These are phyloP conservation scores for Arge pagana DNA, from an alignment of 2,888 invertebrate genomes.

Conservation along the genomic window DNA sequence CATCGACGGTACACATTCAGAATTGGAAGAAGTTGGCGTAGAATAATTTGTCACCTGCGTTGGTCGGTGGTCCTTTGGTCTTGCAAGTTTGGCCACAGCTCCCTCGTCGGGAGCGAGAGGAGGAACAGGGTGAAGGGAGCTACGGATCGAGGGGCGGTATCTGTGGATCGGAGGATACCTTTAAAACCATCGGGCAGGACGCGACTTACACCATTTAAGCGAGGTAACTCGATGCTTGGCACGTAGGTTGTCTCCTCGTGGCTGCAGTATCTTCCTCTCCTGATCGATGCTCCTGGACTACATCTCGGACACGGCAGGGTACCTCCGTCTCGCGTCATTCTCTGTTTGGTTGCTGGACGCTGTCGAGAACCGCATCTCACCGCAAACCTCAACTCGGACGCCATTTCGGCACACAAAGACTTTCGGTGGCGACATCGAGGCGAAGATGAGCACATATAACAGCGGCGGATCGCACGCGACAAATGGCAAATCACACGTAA, in stretches of 20 bases:
- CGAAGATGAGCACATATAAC: not conserved
- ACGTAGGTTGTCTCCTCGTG: conserved; percentile 56
- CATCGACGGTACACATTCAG: too few relatives aligned
- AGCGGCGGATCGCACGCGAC: conserved; percentile 3
- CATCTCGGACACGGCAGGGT: conserved; percentile 47
- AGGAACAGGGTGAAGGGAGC: too few relatives aligned
- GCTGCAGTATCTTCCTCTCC: conserved; percentile 48
- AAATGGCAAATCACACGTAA: conserved; percentile 14
- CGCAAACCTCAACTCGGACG: conserved; percentile 88
- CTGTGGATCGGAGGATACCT: too few relatives aligned
- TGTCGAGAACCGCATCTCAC: conserved; percentile 85
- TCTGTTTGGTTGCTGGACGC: conserved; percentile 77
- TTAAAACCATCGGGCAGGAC: conserved; percentile 49
- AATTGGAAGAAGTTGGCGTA: too few relatives aligned
- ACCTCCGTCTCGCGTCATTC: conserved; percentile 57
- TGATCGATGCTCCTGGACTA: conserved; percentile 49
- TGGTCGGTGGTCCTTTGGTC: too few relatives aligned
- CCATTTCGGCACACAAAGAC: conserved; percentile 94
- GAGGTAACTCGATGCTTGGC: conserved; percentile 55
- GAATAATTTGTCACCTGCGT: too few relatives aligned
- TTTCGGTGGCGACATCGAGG: conserved; percentile 60
- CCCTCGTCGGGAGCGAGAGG: too few relatives aligned
- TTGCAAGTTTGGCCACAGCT: too few relatives aligned
- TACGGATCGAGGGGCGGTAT: too few relatives aligned
- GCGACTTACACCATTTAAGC: conserved; percentile 58